Conservation (phyloP, 1,140 invertebrate species). For the Micrasema minimum region DNA sequence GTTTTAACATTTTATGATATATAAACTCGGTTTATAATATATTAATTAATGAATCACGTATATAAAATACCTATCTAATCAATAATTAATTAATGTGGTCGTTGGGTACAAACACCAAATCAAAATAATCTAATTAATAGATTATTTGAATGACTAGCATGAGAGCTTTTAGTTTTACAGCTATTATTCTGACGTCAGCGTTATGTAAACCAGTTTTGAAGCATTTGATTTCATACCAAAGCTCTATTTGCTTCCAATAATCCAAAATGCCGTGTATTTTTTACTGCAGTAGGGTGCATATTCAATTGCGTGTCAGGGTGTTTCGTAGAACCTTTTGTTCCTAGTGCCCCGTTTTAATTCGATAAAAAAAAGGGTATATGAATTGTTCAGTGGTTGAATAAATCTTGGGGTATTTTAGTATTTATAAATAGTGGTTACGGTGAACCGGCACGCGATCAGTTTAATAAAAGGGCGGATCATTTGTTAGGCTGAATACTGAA, state of each 20-base stretch:
- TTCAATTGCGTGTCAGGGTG: not conserved
- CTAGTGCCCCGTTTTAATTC: conserved; percentile 37
- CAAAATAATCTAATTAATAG: too few species aligned
- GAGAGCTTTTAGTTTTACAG: conserved; percentile 5
- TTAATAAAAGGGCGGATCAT: conserved; percentile 29
- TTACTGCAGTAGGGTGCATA: not conserved
- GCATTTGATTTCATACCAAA: not conserved
- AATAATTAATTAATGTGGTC: too few species aligned
- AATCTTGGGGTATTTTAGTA: conserved; percentile 44
- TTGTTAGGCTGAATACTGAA: conserved; percentile 4
- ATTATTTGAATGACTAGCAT: too few species aligned
- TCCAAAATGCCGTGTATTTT: not conserved
- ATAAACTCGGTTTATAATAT: too few species aligned
- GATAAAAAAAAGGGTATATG: conserved; percentile 43
- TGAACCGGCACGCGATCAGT: conserved; percentile 29
- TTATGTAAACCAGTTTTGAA: conserved; percentile 6
- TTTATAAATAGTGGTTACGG: conserved; percentile 43
- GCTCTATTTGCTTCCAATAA: not conserved
- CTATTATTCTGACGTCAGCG: conserved; percentile 7
- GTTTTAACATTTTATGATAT: too few species aligned
- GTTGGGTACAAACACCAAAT: too few species aligned
- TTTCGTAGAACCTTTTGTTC: not conserved
- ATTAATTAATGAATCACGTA: too few species aligned
- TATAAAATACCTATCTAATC: too few species aligned
- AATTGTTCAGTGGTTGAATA: conserved; percentile 41